Evolutionary conservation across 2,888 invertebrate genomes (phyloP), one percentile per base, ranked within the genome.

Genomic region (Mythimna pallens): DNA sequence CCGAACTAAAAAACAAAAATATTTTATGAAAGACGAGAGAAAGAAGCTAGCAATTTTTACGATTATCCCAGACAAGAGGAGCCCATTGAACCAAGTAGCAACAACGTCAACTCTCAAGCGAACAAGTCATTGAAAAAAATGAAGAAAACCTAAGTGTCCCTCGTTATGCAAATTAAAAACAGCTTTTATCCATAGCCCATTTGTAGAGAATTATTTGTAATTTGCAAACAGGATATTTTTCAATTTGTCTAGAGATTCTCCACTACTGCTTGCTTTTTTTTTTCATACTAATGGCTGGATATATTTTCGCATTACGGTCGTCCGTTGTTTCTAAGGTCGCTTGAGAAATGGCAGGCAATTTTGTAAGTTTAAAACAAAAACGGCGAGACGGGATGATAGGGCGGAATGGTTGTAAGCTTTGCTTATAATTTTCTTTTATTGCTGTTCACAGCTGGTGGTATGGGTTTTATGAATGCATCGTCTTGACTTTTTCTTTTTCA

Each of bases 81-180:
- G 74, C 87, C 86, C 88, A 89, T 92, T 90, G 89, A 91, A 89
- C 78, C 81, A 84, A 87, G 83, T 81, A 87, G 86, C 89, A 89
- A 82, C 75, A 72, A 63, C 30, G 65, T 62, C 61, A 65, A 73
- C 58, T 22, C 76, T 70, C 63, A 66, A 66, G 25, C 34, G 47
- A 59, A 74, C 65, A 76, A 76, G 65, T 80, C 77, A 79, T 82
- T 89, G 89, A 67, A 88, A 91, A 93, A 92, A 93, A 92, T 91
- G 88, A 92, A 92, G 89, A 91, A 88, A 86, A 80, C 87, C 87
- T 89, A 92, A 93, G 89, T 90, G 88, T 84, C 89, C 79, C 89
- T 92, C 93, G 91, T 94, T 94, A 94, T 93, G 93, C 89, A 94
- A 94, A 94, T 94, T 92, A 92, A 90, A 90, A 91, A 91, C 90